Percentiles rank a stretch among this genome's conserved stretches.
Evolutionary conservation across 2,888 invertebrate genomes (phyloP).

Genomic region (Drosophila engyochracea): DNA sequence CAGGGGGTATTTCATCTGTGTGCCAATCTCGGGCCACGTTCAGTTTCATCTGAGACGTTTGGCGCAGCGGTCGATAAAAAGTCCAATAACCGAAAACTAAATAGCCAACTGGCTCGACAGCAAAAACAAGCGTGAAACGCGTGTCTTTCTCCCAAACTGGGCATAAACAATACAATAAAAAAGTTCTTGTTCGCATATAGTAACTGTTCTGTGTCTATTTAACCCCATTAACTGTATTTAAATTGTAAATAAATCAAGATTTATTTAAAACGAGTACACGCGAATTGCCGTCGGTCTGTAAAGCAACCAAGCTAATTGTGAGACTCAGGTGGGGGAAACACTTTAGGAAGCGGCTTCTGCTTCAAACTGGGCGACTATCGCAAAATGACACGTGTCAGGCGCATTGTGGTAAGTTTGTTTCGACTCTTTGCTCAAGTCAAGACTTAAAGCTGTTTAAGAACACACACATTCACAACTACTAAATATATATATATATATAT

Average conservation of each 20-base stretch:
- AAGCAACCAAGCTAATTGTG: slow-evolving; percentile 9
- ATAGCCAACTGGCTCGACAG: slow-evolving; percentile 14
- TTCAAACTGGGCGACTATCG: slow-evolving; percentile 73
- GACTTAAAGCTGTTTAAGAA: slow-evolving; percentile 9
- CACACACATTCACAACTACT: slow-evolving; percentile 2
- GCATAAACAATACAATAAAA: slow-evolving; percentile 23
- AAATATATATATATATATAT: background rate
- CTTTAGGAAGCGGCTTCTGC: slow-evolving; percentile 32
- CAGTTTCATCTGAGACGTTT: slow-evolving; percentile 85
- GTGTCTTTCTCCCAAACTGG: slow-evolving; percentile 38
- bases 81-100: slow-evolving; percentile 18
- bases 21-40: slow-evolving; percentile 64
- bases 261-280: slow-evolving; percentile 10
- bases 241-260: background rate
- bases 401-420: slow-evolving; percentile 79
- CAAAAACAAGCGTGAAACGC: slow-evolving; percentile 52
- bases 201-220: slow-evolving; percentile 21
- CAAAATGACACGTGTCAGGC: slow-evolving; percentile 83
- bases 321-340: background rate
- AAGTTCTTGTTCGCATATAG: background rate
- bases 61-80: slow-evolving; percentile 82
- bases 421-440: slow-evolving; percentile 1
- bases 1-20: slow-evolving; percentile 70
- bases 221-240: background rate
- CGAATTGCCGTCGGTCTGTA: slow-evolving; percentile 48